phyloP scores from a whole-genome alignment of 2,888 invertebrate genomes.

The Hemistola chrysoprasaria region DNA sequence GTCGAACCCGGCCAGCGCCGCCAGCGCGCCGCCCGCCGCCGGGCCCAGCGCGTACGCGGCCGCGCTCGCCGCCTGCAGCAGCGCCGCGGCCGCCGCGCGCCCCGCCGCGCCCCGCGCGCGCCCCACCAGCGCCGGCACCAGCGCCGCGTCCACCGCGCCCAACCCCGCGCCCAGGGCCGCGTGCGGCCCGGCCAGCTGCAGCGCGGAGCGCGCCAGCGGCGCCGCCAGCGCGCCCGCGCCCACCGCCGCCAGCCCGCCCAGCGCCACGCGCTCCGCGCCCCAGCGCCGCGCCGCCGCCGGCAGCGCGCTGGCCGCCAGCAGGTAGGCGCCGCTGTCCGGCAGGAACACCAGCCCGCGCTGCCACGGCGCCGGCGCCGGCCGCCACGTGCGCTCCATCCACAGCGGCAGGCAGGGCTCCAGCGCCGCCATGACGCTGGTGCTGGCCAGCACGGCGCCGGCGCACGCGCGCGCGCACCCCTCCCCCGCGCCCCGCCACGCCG shows the following conservation, averaged over 20 bases:
- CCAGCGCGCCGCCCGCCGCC: constrained; percentile 46
- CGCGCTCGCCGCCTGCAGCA: constrained; percentile 67
- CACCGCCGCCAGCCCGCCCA: constrained; percentile 55
- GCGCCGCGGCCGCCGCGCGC: constrained; percentile 68
- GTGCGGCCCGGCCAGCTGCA: constrained; percentile 50
- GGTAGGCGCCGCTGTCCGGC: constrained; percentile 69
- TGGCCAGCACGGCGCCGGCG: constrained; percentile 64
- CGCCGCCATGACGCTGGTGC: constrained; percentile 70
- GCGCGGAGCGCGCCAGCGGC: constrained; percentile 49
- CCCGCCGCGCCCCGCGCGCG: constrained; percentile 56
- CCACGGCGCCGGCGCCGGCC: constrained; percentile 50
- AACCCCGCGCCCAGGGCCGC: constrained; percentile 62
- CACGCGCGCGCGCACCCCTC: constrained; percentile 49
- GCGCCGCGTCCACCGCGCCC: constrained; percentile 40
- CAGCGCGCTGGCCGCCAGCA: constrained; percentile 51
- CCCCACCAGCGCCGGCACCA: constrained; percentile 47
- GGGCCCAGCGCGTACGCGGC: constrained; percentile 61
- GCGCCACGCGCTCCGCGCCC: constrained; percentile 58
- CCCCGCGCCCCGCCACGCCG: constrained; percentile 32
- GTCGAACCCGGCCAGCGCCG: constrained; percentile 57
- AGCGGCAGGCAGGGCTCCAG: constrained; percentile 71
- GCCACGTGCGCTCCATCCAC: constrained; percentile 44
- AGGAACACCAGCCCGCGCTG: constrained; percentile 64
- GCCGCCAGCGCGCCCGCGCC: constrained; percentile 55
- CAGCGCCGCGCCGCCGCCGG: constrained; percentile 47